A percentile compares a stretch with the other conserved stretches of the same genome.
These are phyloP conservation scores for Stomatorhinus ivindoensis DNA, from an alignment of 2,113 vertebrate genomes.

Conservation along the genomic window DNA sequence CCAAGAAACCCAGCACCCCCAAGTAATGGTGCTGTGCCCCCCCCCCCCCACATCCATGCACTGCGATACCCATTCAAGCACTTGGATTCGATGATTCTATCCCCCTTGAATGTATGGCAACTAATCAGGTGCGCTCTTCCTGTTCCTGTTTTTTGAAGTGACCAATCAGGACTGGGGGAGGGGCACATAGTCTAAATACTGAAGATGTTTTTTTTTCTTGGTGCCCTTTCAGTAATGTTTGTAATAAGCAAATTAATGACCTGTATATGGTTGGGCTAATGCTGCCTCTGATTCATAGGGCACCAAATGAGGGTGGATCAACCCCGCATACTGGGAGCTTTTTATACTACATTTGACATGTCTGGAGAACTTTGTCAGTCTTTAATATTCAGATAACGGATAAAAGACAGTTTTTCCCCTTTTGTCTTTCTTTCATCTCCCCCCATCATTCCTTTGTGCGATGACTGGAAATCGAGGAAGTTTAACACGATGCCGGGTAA, in stretches of 20 bases:
- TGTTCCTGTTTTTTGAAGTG: constrained; percentile 5
- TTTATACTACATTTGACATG: constrained; percentile 45
- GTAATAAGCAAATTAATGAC: background rate
- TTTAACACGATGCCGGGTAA: constrained; percentile 36
- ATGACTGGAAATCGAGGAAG: constrained; percentile 39
- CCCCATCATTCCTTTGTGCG: constrained; percentile 29
- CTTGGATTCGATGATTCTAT: background rate
- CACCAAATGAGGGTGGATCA: constrained; percentile 19
- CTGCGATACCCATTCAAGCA: background rate
- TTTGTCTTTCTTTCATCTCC: constrained; percentile 31
- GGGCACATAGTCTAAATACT: background rate
- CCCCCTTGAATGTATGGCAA: constrained; percentile 3
- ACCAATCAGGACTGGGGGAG: constrained; percentile 4
- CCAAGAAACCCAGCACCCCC: constrained; percentile 76
- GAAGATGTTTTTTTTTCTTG: background rate
- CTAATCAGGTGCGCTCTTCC: background rate
- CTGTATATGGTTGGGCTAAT: background rate
- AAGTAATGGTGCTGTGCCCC: constrained; percentile 48
- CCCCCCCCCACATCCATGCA: background rate
- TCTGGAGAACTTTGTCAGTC: constrained; percentile 46
- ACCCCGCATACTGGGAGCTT: constrained; percentile 50
- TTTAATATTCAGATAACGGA: constrained; percentile 35
- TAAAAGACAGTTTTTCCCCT: constrained; percentile 34
- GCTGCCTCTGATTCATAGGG: background rate
- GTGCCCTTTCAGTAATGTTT: background rate